A percentile compares a stretch with the other conserved stretches of the same genome.
Conservation (phyloP, 1,140 invertebrate genomes). For the Cepaea nemoralis region DNA sequence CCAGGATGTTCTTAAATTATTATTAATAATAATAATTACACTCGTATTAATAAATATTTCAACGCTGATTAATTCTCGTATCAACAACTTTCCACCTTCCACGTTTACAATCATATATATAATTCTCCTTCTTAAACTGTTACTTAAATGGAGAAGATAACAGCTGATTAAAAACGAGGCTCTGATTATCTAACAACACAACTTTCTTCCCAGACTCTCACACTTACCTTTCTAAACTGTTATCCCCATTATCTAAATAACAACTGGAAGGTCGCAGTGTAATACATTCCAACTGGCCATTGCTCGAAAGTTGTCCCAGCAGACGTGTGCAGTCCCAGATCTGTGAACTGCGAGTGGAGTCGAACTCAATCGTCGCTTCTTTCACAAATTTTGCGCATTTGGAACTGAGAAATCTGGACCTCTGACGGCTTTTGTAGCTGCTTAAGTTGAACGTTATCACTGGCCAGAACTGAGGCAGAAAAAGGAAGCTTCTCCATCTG, state of each 20-base stretch:
- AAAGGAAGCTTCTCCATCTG: constrained; percentile 77
- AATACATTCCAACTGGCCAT: constrained; percentile 68
- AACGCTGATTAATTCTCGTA: no score
- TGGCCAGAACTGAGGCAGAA: constrained; percentile 77
- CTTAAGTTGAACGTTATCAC: constrained; percentile 69
- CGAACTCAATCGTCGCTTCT: constrained; percentile 71
- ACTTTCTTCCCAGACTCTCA: constrained; percentile 4
- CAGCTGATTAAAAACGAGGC: constrained; percentile 45
- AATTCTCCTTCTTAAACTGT: no score
- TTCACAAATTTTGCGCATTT: constrained; percentile 72
- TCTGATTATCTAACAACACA: constrained; percentile 45
- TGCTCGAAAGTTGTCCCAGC: constrained; percentile 63
- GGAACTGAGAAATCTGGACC: constrained; percentile 69
- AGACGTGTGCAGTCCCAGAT: constrained; percentile 64
- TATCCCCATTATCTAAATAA: constrained; percentile 57
- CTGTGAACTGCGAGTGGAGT: constrained; percentile 70
- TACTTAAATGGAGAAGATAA: no score
- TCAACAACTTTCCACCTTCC: no score
- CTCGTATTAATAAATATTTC: no score
- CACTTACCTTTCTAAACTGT: constrained; percentile 57
- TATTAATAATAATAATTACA: no score
- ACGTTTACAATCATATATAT: no score
- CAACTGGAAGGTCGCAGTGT: constrained; percentile 70
- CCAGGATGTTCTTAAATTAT: no score
- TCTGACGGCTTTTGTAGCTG: constrained; percentile 69